phyloP scores from a whole-genome alignment of 2,797 vertebrate species.

The Perodicticus potto region DNA sequence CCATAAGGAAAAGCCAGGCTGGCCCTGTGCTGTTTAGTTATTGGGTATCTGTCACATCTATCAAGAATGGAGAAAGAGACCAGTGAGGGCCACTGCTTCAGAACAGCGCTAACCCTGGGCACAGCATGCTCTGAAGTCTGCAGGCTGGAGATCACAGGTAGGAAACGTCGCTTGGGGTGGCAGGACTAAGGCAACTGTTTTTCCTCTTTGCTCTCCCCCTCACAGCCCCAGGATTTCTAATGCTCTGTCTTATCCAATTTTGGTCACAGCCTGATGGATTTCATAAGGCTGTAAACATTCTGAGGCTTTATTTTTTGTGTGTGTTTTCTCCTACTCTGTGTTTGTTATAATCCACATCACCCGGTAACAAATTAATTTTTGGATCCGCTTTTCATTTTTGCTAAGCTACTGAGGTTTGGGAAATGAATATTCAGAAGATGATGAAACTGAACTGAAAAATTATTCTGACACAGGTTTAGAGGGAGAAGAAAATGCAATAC shows the following conservation, averaged over 20 bases:
- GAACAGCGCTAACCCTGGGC: background rate
- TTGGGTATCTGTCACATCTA: background rate
- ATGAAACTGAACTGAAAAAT: slow-evolving; percentile 64
- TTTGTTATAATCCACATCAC: slow-evolving; percentile 59
- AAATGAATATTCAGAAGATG: slow-evolving; percentile 54
- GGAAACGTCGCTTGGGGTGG: background rate
- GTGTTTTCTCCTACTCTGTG: slow-evolving; percentile 25
- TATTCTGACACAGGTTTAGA: background rate
- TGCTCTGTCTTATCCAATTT: slow-evolving; percentile 51
- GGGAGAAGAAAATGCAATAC: background rate
- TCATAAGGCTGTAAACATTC: background rate
- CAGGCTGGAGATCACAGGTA: slow-evolving; percentile 1
- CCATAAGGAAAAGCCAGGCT: background rate
- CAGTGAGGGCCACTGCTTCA: background rate
- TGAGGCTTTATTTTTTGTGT: slow-evolving; percentile 26
- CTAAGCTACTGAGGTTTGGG: slow-evolving; percentile 60
- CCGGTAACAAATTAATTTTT: slow-evolving; percentile 30
- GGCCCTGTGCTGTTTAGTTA: slow-evolving; percentile 33
- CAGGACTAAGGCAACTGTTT: background rate
- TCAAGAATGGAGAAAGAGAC: slow-evolving; percentile 6
- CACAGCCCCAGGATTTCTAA: background rate
- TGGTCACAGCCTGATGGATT: slow-evolving; percentile 8
- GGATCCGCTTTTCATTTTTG: background rate
- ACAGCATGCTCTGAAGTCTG: rapidly evolving
- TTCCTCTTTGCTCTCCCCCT: background rate